phyloP scores from a whole-genome alignment of 2,113 vertebrate species.

The Hydrolagus affinis region DNA sequence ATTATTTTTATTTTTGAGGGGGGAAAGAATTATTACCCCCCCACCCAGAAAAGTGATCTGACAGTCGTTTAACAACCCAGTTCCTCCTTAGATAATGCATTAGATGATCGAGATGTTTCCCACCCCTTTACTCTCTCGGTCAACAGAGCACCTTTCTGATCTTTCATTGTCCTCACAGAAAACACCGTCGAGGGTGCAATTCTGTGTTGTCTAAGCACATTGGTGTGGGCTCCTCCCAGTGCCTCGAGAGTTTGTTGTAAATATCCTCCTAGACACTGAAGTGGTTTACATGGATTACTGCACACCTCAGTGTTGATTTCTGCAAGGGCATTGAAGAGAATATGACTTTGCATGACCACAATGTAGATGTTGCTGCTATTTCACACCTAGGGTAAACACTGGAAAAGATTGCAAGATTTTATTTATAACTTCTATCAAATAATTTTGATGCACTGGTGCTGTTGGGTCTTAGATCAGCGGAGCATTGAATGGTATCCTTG shows the following conservation, averaged over 20 bases:
- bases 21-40: too few species aligned
- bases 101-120: neutral
- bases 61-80: too few species aligned
- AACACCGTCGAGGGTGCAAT: neutral
- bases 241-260: neutral
- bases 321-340: neutral
- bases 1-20: too few species aligned
- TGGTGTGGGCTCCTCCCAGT: neutral
- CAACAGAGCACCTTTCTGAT: neutral
- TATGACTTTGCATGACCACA: neutral
- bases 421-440: too few species aligned
- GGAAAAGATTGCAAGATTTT: neutral
- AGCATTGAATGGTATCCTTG: too few species aligned
- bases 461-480: neutral
- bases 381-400: neutral
- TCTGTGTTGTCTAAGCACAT: neutral
- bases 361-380: neutral
- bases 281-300: neutral
- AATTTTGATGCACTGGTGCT: neutral
- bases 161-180: neutral
- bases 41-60: too few species aligned
- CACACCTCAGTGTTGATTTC: neutral
- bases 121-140: neutral
- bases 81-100: too few species aligned
- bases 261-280: neutral